phyloP scores from a whole-genome alignment of 2,888 invertebrate species.

The Mallateleia sp. region DNA sequence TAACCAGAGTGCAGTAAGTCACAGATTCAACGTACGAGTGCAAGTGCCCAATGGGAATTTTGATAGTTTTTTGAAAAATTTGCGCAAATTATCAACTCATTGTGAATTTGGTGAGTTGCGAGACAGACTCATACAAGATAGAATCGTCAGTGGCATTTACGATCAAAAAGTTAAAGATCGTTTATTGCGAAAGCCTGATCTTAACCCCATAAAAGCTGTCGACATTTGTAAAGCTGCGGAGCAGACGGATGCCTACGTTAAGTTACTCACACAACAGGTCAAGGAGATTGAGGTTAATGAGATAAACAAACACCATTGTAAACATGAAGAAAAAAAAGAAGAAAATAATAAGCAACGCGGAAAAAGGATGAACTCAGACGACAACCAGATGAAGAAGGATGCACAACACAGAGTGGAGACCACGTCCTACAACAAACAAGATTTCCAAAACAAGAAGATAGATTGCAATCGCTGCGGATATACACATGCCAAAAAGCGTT shows the following conservation, averaged over 20 bases:
- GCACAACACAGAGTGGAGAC: background rate
- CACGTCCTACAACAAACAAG: background rate
- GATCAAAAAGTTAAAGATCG: constrained; percentile 54
- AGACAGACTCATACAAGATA: constrained; percentile 68
- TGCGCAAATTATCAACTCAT: constrained; percentile 49
- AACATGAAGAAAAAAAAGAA: constrained; percentile 4
- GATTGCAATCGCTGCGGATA: constrained; percentile 55
- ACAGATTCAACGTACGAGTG: constrained; percentile 70
- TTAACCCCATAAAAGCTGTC: constrained; percentile 52
- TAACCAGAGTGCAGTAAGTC: constrained; percentile 39
- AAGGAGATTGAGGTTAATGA: background rate
- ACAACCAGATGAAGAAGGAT: background rate
- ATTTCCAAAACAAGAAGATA: constrained; percentile 15
- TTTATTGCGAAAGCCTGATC: constrained; percentile 57
- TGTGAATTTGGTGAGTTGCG: constrained; percentile 69
- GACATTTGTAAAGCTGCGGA: constrained; percentile 68
- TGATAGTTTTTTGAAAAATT: constrained; percentile 68
- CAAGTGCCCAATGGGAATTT: constrained; percentile 60
- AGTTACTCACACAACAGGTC: background rate
- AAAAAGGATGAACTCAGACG: background rate
- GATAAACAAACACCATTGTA: too few relatives aligned
- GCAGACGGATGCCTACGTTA: constrained; percentile 23
- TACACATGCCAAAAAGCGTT: constrained; percentile 16
- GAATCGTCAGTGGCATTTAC: constrained; percentile 72
- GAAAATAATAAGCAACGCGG: background rate